Evolutionary conservation across 2,113 vertebrate species (phyloP).

Genomic region (Bubo scandiacus): DNA sequence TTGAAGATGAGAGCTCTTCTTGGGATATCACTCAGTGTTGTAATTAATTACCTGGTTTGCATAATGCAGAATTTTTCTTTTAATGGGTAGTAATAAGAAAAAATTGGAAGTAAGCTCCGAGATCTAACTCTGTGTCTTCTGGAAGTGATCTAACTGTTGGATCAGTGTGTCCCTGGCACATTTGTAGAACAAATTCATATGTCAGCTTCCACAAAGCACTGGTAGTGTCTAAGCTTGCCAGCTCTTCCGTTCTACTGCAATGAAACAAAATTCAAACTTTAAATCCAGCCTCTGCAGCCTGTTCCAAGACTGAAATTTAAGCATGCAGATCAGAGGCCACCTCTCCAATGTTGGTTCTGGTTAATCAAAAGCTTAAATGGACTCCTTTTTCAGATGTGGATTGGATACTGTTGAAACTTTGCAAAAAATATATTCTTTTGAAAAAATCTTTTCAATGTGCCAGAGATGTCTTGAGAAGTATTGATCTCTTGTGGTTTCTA

Average conservation of each 20-base stretch:
- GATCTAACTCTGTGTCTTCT: conserved; percentile 41
- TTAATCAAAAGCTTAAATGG: neutral
- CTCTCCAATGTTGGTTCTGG: neutral
- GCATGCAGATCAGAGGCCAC: neutral
- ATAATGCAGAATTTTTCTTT: neutral
- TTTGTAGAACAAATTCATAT: conserved; percentile 64
- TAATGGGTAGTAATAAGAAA: neutral
- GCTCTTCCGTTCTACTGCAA: conserved; percentile 33
- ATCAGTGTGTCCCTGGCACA: conserved; percentile 66
- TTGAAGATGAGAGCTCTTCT: accelerated
- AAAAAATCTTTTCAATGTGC: neutral
- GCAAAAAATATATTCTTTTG: neutral
- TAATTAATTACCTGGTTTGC: neutral
- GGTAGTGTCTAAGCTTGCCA: conserved; percentile 56
- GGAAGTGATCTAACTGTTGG: conserved; percentile 62
- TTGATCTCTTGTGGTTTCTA: conserved; percentile 4
- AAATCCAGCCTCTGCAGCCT: conserved; percentile 9
- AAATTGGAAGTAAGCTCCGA: conserved; percentile 24
- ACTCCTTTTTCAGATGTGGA: neutral
- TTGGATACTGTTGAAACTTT: neutral
- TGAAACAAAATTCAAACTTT: conserved; percentile 31
- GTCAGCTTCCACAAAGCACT: conserved; percentile 49
- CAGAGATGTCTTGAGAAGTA: neutral
- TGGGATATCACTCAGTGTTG: neutral
- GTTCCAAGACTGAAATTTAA: conserved; percentile 13